Base-by-base conservation (phyloP, 1,140 invertebrate species). In the Ostrea edulis region DNA sequence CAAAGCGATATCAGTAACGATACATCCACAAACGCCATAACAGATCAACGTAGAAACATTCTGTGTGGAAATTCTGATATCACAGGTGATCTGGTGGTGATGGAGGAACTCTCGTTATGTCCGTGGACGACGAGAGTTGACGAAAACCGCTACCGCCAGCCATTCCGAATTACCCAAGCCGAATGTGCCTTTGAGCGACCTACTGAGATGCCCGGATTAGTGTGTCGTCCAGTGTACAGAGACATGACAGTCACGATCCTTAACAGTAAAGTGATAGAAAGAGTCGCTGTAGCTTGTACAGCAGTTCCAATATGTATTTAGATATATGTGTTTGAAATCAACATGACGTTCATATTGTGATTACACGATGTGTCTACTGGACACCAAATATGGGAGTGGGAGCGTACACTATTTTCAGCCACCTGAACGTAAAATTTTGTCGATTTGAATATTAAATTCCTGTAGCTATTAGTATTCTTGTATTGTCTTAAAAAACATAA, bases 71-170 rank as follows among this genome's bases (percentile, higher is more conserved):
- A 7, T 81, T 3, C 68, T 77, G 35, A 22, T 44, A 44, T 22
- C 29, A 51, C n/a, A 3, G 44, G 52, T 20, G 35, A 35, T 11
- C 20, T 8, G 11, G 29, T 8, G 9, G 11, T 29, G 8, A 83
- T 83, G 8, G 52, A 52, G 17, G 82, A 83, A 51, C 11, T 22
- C 8, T 83, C 82, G 5, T 11, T 83, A n/a, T 83, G 82, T 53
- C 82, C 44, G 14, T 83, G 82, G 82, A 83, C 44, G n/a, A 52
- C 52, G 44, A 54, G 51, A 9, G 52, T 53, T 54, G 44, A 54
- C n/a, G 52, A 54, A 20, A 22, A 83, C 44, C 44, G 82, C 14
- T 83, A 29, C 25, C 82, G 82, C 51, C n/a, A 83, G 20, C 82
- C 82, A 83, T 53, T 83, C 0, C n/a, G 52, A 52, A 53, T 52